Evolutionary conservation across 1,140 invertebrate species (phyloP), one percentile per base, ranked within the genome.

Genomic region (Drosophila kanapiae): DNA sequence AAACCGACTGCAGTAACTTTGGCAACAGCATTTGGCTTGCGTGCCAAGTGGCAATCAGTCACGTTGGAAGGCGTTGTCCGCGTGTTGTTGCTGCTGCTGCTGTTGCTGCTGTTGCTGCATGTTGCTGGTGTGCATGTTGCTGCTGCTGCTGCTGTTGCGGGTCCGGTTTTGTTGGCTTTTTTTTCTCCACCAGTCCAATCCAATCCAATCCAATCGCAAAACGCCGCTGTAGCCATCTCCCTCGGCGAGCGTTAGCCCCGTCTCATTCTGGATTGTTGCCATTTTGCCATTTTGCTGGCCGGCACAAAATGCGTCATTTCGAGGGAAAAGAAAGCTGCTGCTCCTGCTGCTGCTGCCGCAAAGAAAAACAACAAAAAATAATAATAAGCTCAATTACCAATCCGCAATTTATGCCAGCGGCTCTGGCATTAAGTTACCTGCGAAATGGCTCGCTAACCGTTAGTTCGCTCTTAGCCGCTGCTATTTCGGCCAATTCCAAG

Each of bases 21-120:
- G 62, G 45, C 63, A 74, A 61, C 53, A 64, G 53, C 61, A 54
- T 74, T 48, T 64, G 38, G 77, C 48, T 69, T 74, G 88, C 88
- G 88, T 91, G 88, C 88, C 88, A 91, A 80, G 76, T 82, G 82
- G 88, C 90, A 91, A 91, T 91, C 84, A 91, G 82, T 82, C 79
- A 76, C 81, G 71, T 86, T 84, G 75, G 51, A 78, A 90, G 85
- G 85, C 85, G 85, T 91, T 91, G 71, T 90, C 84, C 84, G 38
- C 65, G 45, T 65, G 33, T 70, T 43, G 63, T 35, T 70, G 63
- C 63, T 53, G 67, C 48, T 31, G 54, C 33, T 33, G 27, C 37
- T 68, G 45, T 16, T 49, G 23, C 42, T 54, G 38, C 6, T 65
- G 61, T 23, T 47, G 67, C 7, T 64, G 68, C 43, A 48, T 48